Percentiles rank a stretch among this genome's conserved stretches.
Conservation (phyloP, 2,888 invertebrate species). For the Dyspetes luteomarginatus region DNA sequence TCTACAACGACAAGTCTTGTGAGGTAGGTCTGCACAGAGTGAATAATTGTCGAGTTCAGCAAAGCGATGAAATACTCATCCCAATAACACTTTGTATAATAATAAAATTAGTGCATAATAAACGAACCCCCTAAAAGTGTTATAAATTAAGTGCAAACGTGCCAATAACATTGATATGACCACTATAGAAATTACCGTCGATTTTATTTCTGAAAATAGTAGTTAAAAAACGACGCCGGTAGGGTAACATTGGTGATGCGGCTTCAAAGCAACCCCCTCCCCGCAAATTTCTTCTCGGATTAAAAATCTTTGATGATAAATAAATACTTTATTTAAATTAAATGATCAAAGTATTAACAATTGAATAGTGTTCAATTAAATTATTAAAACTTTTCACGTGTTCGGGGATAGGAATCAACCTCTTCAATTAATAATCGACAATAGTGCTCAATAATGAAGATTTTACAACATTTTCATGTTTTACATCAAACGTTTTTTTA, state of each 20-base stretch:
- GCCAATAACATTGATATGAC: not conserved
- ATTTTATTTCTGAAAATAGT: not conserved
- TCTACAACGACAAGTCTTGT: slow-evolving; percentile 76
- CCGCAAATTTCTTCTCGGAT: not conserved
- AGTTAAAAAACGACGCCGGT: slow-evolving; percentile 31
- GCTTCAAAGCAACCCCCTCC: slow-evolving; percentile 17
- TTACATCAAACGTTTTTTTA: too few relatives aligned
- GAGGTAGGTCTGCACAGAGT: slow-evolving; percentile 75
- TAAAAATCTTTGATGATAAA: not conserved
- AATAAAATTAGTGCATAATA: not conserved
- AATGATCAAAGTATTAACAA: not conserved
- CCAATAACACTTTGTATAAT: not conserved
- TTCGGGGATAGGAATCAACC: not conserved
- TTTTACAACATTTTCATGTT: not conserved
- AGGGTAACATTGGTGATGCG: slow-evolving; percentile 30
- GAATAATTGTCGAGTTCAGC: not conserved
- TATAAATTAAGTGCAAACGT: slow-evolving; percentile 1
- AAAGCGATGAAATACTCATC: too few relatives aligned
- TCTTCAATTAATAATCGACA: not conserved
- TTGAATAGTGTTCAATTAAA: not conserved
- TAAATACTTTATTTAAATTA: not conserved
- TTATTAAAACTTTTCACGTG: slow-evolving; percentile 8
- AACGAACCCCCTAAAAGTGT: not conserved
- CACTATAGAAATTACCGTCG: not conserved
- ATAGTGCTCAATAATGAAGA: not conserved